These are phyloP conservation scores for Sebastolobus alascanus DNA, from an alignment of 2,797 vertebrate species.

Conservation along the genomic window DNA sequence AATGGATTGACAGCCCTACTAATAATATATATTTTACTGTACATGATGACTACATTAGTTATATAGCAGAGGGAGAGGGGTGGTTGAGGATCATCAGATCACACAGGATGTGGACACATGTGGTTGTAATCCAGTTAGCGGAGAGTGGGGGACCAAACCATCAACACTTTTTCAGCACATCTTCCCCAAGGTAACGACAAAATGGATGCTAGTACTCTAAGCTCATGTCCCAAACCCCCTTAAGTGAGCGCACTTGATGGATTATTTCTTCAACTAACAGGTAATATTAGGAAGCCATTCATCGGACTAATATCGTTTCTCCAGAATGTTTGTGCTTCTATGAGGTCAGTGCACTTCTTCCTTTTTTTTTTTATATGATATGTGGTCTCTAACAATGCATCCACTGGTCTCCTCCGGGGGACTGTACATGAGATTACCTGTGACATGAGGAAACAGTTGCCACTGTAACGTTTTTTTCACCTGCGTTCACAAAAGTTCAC, in stretches of 20 bases:
- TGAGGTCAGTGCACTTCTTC: not conserved
- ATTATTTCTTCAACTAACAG: conserved; percentile 19
- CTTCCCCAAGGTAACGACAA: conserved; percentile 11
- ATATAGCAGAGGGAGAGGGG: not conserved
- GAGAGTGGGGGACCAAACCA: conserved; percentile 14
- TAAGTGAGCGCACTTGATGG: conserved; percentile 22
- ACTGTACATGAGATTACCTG: conserved; percentile 24
- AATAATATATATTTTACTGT: conserved; percentile 3
- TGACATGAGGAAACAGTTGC: conserved; percentile 36
- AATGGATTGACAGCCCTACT: not conserved
- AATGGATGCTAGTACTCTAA: conserved; percentile 1
- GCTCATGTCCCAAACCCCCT: conserved; percentile 17
- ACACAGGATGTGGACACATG: not conserved
- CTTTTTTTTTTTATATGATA: not conserved
- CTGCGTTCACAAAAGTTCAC: conserved; percentile 23
- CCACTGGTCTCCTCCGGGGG: conserved; percentile 17
- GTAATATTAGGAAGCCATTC: conserved; percentile 26
- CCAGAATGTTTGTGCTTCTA: conserved; percentile 8
- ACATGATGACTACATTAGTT: not conserved
- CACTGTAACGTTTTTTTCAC: conserved; percentile 9
- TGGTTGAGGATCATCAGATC: not conserved
- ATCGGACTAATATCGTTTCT: conserved; percentile 8
- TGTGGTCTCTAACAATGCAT: conserved; percentile 45
- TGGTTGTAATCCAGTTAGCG: conserved; percentile 27
- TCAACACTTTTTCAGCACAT: conserved; percentile 8